Evolutionary conservation across 2,888 invertebrate species (phyloP), one percentile per base, ranked within the genome.

Genomic region (Caenorhabditis zanzibari): DNA sequence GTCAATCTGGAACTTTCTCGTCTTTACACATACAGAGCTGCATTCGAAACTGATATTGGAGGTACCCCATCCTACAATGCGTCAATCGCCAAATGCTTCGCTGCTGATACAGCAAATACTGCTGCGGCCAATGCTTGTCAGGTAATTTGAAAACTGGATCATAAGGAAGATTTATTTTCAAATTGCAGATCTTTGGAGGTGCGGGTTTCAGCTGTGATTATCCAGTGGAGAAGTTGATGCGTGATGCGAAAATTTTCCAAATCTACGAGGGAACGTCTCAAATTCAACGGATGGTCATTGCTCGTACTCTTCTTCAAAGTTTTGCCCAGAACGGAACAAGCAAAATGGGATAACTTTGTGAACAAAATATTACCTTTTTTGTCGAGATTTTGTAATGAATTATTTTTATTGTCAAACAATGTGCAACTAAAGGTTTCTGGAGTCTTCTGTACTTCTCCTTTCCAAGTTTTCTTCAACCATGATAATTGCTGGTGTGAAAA

Each of bases 181-280:
- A 35, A n/a, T 68, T 86, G 54, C 76, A 90, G 88, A 88, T 90
- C 47, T 91, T 91, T 71, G 91, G 90, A 56, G 90, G 91, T n/a
- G 89, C 90, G 66, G 92, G 91, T 0, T 98, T 96, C 94, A 98
- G 98, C 94, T 95, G 95, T 26, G 98, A 98, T 35, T 99, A 98
- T 93, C 98, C 98, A 0, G 98, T 97, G 0, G 98, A 99, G 93
- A 99, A 99, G 92, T 94, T 99, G 72, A 98, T 98, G 97, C 94
- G 98, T 72, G 98, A 99, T 93, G 98, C 98, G 16, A 99, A 99
- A 93, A 98, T 99, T 91, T 98, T 95, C 93, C 97, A 97, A 93
- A 99, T 99, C 91, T 99, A 98, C 92, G 98, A 98, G 93, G 98
- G 98, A 79, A 88, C 88, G 7, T 83, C 83, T 54, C 88, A 99